These are phyloP conservation scores for Calameuta pallipes DNA, from an alignment of 2,888 invertebrate genomes.

Conservation along the genomic window DNA sequence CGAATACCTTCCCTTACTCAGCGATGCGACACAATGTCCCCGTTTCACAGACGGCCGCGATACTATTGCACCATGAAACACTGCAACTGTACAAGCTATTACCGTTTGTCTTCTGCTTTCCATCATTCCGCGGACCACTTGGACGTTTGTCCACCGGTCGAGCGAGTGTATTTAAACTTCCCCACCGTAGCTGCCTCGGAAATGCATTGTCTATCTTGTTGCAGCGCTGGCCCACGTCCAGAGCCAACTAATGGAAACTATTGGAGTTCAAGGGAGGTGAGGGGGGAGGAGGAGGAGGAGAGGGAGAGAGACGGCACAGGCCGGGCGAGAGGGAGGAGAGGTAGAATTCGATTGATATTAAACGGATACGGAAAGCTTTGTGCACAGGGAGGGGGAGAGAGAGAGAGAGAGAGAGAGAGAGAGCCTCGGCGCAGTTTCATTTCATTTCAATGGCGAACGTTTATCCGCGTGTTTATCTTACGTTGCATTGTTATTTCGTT, in stretches of 20 bases:
- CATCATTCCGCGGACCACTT: conserved; percentile 8
- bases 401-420: conserved; percentile 12
- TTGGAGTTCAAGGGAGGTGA: conserved; percentile 22
- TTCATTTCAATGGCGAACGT: conserved; percentile 44
- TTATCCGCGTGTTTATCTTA: conserved; percentile 57
- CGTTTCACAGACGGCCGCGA: neutral
- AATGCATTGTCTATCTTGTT: conserved; percentile 38
- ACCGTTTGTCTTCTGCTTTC: neutral
- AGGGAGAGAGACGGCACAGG: neutral
- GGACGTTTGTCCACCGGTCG: conserved; percentile 13
- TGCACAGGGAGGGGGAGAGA: conserved; percentile 23
- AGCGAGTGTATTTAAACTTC: conserved; percentile 24
- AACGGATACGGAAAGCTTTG: conserved; percentile 35
- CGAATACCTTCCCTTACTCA: neutral
- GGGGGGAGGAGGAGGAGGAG: neutral
- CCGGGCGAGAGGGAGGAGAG: neutral
- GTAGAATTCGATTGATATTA: conserved; percentile 24
- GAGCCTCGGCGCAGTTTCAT: conserved; percentile 44
- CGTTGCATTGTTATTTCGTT: conserved; percentile 55
- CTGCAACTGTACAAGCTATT: neutral
- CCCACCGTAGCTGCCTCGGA: conserved; percentile 21
- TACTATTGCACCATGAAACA: neutral
- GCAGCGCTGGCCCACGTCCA: conserved; percentile 35
- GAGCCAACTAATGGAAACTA: conserved; percentile 41
- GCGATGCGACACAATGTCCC: neutral